Conservation (phyloP, 2,888 invertebrate species). For the Callimorpha dominula region DNA sequence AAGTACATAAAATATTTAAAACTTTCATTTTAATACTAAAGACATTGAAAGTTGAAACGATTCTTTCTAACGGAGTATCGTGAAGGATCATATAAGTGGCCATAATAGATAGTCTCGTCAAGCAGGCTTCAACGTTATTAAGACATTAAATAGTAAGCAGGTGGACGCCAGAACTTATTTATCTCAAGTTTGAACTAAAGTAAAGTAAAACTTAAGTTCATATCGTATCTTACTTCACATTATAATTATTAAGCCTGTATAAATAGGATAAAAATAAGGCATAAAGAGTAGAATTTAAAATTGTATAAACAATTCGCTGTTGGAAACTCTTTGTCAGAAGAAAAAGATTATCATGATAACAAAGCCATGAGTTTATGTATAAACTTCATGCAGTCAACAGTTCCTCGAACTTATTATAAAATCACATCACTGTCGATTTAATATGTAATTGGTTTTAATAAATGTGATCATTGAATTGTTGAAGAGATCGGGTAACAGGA, state of each 20-base stretch:
- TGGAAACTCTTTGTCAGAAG: slow-evolving; percentile 20
- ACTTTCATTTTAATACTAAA: neutral
- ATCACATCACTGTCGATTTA: slow-evolving; percentile 41
- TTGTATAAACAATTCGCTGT: neutral
- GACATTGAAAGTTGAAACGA: neutral
- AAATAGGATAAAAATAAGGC: neutral
- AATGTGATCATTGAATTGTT: slow-evolving; percentile 43
- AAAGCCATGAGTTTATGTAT: slow-evolving; percentile 33
- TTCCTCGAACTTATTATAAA: slow-evolving; percentile 45
- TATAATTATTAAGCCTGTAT: neutral
- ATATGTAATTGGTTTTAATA: slow-evolving; percentile 42
- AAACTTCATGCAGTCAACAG: slow-evolving; percentile 24
- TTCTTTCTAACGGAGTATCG: neutral
- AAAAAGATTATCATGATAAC: slow-evolving; percentile 44
- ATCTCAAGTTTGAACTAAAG: slow-evolving; percentile 1
- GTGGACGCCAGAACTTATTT: slow-evolving; percentile 7
- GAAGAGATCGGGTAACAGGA: slow-evolving; percentile 33
- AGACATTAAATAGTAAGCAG: slow-evolving; percentile 27
- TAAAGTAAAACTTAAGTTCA: slow-evolving; percentile 6
- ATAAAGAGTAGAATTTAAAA: neutral
- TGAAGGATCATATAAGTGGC: slow-evolving; percentile 9
- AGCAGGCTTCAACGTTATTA: slow-evolving; percentile 18
- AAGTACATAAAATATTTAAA: neutral
- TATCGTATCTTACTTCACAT: neutral
- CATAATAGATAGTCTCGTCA: slow-evolving; percentile 14